These are phyloP conservation scores for Epinephelus fuscoguttatus DNA, from an alignment of 2,113 vertebrate genomes.

Conservation along the genomic window DNA sequence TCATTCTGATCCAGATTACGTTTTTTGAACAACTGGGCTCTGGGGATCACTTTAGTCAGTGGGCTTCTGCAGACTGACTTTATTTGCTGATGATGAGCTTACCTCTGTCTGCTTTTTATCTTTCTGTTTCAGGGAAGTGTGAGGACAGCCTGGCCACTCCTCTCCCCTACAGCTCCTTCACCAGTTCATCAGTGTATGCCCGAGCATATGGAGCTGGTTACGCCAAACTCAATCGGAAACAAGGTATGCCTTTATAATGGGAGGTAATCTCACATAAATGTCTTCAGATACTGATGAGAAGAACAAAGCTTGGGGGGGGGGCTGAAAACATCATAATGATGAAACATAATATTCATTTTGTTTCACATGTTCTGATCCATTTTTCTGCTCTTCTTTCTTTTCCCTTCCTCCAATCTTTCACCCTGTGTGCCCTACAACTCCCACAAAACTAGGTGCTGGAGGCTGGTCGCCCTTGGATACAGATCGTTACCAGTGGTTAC, in stretches of 20 bases:
- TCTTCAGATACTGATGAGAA: too few relatives aligned
- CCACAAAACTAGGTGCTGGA: slow-evolving; percentile 86
- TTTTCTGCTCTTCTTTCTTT: background rate
- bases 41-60: background rate
- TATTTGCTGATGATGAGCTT: background rate
- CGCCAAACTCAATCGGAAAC: slow-evolving; percentile 93
- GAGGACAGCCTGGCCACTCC: slow-evolving; percentile 91
- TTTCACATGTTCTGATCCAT: background rate
- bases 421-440: background rate
- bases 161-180: slow-evolving; percentile 90
- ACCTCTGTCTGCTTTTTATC: background rate
- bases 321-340: too few relatives aligned
- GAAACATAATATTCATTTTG: background rate
- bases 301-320: too few relatives aligned
- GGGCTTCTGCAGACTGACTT: background rate
- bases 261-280: too few relatives aligned
- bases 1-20: too few relatives aligned
- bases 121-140: slow-evolving; percentile 86
- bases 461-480: slow-evolving; percentile 95
- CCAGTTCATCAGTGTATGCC: slow-evolving; percentile 89
- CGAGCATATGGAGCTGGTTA: slow-evolving; percentile 90
- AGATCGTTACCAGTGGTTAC: slow-evolving; percentile 94
- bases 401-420: background rate
- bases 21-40: too few relatives aligned
- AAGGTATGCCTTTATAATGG: slow-evolving; percentile 76